Conservation (phyloP, 1,140 invertebrate genomes). For the Orius insidiosus region DNA sequence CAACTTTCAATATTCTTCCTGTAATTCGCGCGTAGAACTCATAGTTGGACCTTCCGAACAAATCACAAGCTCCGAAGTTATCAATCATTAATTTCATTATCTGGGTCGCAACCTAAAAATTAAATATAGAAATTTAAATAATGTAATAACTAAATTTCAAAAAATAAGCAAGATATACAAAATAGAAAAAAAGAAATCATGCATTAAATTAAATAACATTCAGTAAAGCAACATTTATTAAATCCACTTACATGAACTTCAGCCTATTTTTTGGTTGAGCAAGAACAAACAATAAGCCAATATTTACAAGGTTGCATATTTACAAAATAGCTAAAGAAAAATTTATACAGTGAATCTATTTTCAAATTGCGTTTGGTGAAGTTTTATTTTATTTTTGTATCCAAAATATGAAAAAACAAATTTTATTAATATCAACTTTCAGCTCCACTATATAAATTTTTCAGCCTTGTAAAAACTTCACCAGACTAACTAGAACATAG, state of each 20-base stretch:
- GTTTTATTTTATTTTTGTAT: too few species aligned
- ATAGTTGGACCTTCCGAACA: constrained; percentile 92
- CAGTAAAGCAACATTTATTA: not conserved
- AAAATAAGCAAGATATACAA: too few species aligned
- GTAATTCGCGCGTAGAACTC: constrained; percentile 93
- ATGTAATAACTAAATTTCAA: too few species aligned
- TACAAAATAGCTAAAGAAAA: constrained; percentile 10
- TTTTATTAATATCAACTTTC: too few species aligned
- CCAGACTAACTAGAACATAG: not conserved
- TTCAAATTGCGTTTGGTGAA: not conserved
- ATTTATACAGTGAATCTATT: constrained; percentile 4
- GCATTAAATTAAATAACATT: constrained; percentile 8
- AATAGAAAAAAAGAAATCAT: constrained; percentile 8
- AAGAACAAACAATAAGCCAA: constrained; percentile 24
- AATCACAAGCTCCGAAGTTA: constrained; percentile 85
- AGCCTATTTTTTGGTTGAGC: constrained; percentile 27
- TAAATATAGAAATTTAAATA: not conserved
- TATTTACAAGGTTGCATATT: constrained; percentile 24
- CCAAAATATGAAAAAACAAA: too few species aligned
- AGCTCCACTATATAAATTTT: too few species aligned
- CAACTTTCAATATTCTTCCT: constrained; percentile 76
- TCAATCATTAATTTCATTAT: constrained; percentile 93
- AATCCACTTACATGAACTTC: constrained; percentile 33
- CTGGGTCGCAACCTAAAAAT: constrained; percentile 62
- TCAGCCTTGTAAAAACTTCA: too few species aligned